These are phyloP conservation scores for Drosophila persimilis DNA, from an alignment of 1,140 invertebrate species.

Conservation along the genomic window DNA sequence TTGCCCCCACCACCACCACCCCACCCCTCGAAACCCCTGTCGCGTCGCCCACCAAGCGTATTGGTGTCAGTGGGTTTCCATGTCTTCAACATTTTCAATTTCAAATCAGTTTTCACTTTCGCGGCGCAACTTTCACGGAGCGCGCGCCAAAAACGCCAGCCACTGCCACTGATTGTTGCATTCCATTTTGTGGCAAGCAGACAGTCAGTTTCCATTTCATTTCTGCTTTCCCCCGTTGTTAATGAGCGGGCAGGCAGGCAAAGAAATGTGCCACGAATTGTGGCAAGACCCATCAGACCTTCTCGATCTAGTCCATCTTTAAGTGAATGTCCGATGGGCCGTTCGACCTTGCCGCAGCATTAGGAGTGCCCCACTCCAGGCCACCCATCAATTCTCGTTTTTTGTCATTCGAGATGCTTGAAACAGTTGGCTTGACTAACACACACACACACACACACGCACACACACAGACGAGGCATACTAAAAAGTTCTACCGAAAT, in stretches of 20 bases:
- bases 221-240: slow-evolving; percentile 21
- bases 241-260: not conserved
- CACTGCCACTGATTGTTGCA: slow-evolving; percentile 18
- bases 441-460: slow-evolving; percentile 15
- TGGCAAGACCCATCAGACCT: not conserved
- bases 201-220: slow-evolving; percentile 33
- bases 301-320: not conserved
- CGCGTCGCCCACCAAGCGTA: slow-evolving; percentile 9
- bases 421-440: slow-evolving; percentile 34
- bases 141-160: not conserved
- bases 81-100: slow-evolving; percentile 56
- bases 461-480: slow-evolving; percentile 35
- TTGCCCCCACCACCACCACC: not conserved
- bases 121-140: slow-evolving; percentile 62
- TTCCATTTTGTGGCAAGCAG: slow-evolving; percentile 18
- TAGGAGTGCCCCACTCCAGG: slow-evolving; percentile 6
- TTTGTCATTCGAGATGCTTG: slow-evolving; percentile 34
- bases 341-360: slow-evolving; percentile 37
- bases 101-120: slow-evolving; percentile 67
- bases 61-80: slow-evolving; percentile 68
- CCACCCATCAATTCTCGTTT: slow-evolving; percentile 21
- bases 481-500: slow-evolving; percentile 76
- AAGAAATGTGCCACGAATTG: not conserved
- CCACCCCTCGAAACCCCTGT: not conserved
- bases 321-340: no score